Evolutionary conservation across 2,113 vertebrate species (phyloP).

Genomic region (Monopterus albus): DNA sequence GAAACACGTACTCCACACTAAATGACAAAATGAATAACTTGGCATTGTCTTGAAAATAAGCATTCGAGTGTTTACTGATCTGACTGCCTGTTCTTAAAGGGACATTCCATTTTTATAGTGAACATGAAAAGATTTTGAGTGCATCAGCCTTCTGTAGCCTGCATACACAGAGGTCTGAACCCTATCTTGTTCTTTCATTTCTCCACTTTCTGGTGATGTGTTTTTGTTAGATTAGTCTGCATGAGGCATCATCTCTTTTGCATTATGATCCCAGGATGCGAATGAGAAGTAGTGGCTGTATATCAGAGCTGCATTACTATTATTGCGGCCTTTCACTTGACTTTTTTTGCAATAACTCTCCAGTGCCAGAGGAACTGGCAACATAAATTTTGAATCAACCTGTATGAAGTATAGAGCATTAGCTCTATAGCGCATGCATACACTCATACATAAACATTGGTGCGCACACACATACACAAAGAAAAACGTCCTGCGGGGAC

Average conservation of each 20-base stretch:
- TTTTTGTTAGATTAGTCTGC: constrained; percentile 36
- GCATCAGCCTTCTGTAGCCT: neutral
- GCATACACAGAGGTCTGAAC: constrained; percentile 16
- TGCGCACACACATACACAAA: constrained; percentile 6
- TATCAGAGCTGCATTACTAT: constrained; percentile 43
- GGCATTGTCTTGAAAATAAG: too few species aligned
- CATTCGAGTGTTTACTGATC: too few species aligned
- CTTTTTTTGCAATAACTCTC: constrained; percentile 62
- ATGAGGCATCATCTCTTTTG: constrained; percentile 44
- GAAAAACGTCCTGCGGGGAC: constrained; percentile 49
- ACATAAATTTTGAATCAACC: constrained; percentile 76
- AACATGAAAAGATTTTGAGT: constrained; percentile 17
- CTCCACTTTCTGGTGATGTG: constrained; percentile 19
- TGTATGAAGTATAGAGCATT: constrained; percentile 65
- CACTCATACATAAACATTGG: neutral
- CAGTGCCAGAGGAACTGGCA: constrained; percentile 54
- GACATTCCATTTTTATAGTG: constrained; percentile 8
- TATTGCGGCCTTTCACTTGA: constrained; percentile 54
- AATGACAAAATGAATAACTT: too few species aligned
- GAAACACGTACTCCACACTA: too few species aligned
- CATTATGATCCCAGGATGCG: constrained; percentile 22
- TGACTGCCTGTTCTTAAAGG: too few species aligned
- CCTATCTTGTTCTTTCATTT: constrained; percentile 26
- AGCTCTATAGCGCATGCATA: constrained; percentile 20
- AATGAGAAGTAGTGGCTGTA: constrained; percentile 20